Conservation (phyloP, 2,888 invertebrate genomes). For the Drosophila maculinotata region DNA sequence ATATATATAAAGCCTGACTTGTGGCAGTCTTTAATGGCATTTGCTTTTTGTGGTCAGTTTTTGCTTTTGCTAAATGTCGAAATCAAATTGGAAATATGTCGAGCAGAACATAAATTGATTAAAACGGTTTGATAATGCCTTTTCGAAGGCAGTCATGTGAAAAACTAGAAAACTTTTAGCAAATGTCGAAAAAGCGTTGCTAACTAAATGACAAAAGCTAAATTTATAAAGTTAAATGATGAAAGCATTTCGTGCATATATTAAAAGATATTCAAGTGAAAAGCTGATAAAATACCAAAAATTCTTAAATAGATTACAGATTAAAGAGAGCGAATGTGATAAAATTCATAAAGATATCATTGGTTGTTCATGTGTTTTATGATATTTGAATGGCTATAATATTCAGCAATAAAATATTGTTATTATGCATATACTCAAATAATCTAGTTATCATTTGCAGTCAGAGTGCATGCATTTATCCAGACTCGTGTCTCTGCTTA, state of each 20-base stretch:
- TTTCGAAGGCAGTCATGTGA: slow-evolving; percentile 1
- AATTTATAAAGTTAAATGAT: not conserved
- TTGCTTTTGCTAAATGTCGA: slow-evolving; percentile 8
- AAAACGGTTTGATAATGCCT: not conserved
- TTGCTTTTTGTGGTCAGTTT: slow-evolving; percentile 15
- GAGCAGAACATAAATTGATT: slow-evolving; percentile 22
- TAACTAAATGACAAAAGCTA: not conserved
- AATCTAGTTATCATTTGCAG: slow-evolving; percentile 11
- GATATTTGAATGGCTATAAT: too few relatives aligned
- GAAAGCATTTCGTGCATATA: too few relatives aligned
- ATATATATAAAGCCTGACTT: slow-evolving; percentile 27
- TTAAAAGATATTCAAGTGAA: too few relatives aligned
- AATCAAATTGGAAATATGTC: slow-evolving; percentile 16
- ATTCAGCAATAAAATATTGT: too few relatives aligned
- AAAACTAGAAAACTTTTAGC: slow-evolving; percentile 15
- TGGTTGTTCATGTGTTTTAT: too few relatives aligned
- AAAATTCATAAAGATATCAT: too few relatives aligned
- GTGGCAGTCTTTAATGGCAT: slow-evolving; percentile 30
- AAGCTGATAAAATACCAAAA: too few relatives aligned
- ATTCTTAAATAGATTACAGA: too few relatives aligned
- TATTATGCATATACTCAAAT: too few relatives aligned
- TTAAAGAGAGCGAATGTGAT: too few relatives aligned
- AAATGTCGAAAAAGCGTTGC: not conserved
- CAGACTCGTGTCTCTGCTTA: slow-evolving; percentile 14
- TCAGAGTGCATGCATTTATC: not conserved